Percentiles rank a stretch among this genome's conserved stretches.
phyloP scores from a whole-genome alignment of 2,888 invertebrate species.

The Rotaria sp. region DNA sequence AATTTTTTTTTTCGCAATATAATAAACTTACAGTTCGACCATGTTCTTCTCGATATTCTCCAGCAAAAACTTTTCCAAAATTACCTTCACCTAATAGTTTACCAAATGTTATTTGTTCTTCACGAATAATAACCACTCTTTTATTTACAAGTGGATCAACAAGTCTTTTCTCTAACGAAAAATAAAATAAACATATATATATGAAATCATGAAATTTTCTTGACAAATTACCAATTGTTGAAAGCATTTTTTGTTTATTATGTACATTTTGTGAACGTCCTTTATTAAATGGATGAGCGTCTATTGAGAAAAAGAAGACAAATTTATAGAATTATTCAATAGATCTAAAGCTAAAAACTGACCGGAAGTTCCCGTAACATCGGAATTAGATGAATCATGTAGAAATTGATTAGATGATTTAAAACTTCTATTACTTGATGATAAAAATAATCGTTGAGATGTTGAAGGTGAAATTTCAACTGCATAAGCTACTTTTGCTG shows the following conservation, averaged over 20 bases:
- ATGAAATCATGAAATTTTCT: neutral
- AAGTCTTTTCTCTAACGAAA: neutral
- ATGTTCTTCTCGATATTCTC: neutral
- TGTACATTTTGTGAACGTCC: neutral
- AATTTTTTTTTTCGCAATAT: no score
- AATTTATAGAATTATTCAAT: neutral
- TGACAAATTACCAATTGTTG: neutral
- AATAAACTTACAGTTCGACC: neutral
- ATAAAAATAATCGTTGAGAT: neutral
- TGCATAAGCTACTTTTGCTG: neutral
- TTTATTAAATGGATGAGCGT: neutral
- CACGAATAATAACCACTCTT: slow-evolving; percentile 1
- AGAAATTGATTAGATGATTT: neutral
- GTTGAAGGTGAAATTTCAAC: neutral
- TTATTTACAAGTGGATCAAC: neutral
- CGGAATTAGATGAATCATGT: neutral
- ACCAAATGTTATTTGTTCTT: neutral
- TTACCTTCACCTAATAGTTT: slow-evolving; percentile 1
- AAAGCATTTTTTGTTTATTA: neutral
- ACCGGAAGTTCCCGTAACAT: neutral
- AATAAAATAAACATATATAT: neutral
- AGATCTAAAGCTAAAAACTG: neutral
- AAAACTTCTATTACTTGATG: neutral
- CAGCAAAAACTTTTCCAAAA: slow-evolving; percentile 5
- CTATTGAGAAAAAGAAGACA: neutral